Conservation (phyloP, 2,113 vertebrate species). For the Chaetorhynchus papuensis region DNA sequence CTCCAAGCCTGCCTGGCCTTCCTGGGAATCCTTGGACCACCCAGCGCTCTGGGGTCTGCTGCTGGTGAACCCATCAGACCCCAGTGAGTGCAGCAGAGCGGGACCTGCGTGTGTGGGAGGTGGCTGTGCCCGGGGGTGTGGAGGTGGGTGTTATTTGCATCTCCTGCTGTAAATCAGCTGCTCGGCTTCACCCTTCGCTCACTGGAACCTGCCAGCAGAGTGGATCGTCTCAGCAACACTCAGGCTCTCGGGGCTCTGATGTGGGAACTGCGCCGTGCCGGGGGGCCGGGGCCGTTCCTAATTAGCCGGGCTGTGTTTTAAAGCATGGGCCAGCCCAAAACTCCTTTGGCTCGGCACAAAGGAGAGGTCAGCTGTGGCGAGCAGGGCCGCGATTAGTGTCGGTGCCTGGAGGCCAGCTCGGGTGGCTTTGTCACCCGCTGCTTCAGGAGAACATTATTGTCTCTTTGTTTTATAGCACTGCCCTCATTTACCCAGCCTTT, state of each 20-base stretch:
- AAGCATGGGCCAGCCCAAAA: background rate
- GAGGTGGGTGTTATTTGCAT: background rate
- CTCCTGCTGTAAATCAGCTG: background rate
- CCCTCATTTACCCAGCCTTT: background rate
- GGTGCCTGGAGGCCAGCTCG: background rate
- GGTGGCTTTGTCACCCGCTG: background rate
- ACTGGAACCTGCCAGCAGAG: rapidly evolving
- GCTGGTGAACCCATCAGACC: background rate
- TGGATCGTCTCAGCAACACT: background rate
- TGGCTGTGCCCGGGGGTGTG: background rate
- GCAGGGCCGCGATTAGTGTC: background rate
- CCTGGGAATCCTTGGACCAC: background rate
- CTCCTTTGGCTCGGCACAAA: background rate
- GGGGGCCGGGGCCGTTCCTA: background rate
- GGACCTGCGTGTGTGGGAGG: background rate
- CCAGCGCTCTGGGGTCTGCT: rapidly evolving
- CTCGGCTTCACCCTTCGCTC: background rate
- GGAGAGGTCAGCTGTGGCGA: background rate
- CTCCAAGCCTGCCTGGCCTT: background rate
- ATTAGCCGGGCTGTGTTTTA: background rate
- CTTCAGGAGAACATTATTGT: background rate
- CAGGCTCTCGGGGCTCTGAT: background rate
- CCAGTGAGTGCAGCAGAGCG: rapidly evolving
- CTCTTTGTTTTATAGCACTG: background rate
- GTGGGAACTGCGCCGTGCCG: background rate